phyloP scores from a whole-genome alignment of 1,140 invertebrate genomes.

The Cataglyphis hispanica region DNA sequence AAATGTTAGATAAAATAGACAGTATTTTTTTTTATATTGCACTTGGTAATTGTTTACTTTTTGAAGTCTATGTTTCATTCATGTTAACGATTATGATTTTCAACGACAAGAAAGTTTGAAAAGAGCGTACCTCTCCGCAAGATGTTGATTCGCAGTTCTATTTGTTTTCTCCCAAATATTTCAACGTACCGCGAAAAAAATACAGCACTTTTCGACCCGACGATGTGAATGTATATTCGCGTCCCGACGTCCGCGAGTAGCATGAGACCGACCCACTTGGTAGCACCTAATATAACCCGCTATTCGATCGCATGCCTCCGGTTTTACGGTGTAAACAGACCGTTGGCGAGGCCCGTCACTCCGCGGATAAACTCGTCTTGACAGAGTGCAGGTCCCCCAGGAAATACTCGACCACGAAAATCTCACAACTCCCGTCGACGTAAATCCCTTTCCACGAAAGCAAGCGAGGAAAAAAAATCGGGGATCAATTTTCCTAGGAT shows the following conservation, averaged over 20 bases:
- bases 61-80: neutral
- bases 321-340: slow-evolving; percentile 75
- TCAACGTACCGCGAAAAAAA: slow-evolving; percentile 39
- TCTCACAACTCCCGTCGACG: slow-evolving; percentile 55
- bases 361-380: slow-evolving; percentile 74
- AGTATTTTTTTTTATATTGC: neutral
- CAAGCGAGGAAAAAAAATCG: slow-evolving; percentile 5
- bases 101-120: neutral
- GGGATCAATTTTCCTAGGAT: slow-evolving; percentile 62
- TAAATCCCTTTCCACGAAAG: slow-evolving; percentile 66
- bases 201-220: slow-evolving; percentile 16
- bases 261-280: slow-evolving; percentile 66
- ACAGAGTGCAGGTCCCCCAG: slow-evolving; percentile 75
- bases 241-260: slow-evolving; percentile 10
- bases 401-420: slow-evolving; percentile 69
- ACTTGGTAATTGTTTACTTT: neutral
- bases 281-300: slow-evolving; percentile 72
- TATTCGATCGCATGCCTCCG: slow-evolving; percentile 69
- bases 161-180: slow-evolving; percentile 8
- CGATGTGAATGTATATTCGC: slow-evolving; percentile 32
- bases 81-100: slow-evolving; percentile 9
- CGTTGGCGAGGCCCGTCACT: slow-evolving; percentile 62
- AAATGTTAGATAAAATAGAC: neutral
- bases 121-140: neutral
- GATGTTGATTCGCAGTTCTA: slow-evolving; percentile 10